Base-by-base conservation (phyloP, 2,888 invertebrate genomes). In the Scelioninae gen. 1 region DNA sequence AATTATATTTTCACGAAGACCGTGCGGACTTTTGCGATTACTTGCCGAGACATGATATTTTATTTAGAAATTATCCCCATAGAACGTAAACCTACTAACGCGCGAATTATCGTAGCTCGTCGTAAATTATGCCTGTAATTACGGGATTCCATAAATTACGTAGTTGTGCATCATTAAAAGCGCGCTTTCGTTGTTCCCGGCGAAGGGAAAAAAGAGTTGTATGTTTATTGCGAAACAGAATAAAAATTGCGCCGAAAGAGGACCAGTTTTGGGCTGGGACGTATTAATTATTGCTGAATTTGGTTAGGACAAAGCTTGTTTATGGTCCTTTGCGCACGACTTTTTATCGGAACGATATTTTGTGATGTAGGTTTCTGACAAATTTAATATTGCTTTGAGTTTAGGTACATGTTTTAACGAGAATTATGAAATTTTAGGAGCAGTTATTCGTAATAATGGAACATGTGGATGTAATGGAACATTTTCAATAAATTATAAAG, bases 121-220 rank as follows among this genome's bases (percentile, higher is more conserved):
- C 65, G 63, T 76, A 60, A 81, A 76, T 81, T 63, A 56, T 63
- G 55, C 55, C 51, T 15, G 75, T 71, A 76, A 81, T 81, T 81
- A 71, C 75, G 53, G 47, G 56, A 81, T 81, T 69, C 65, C 65
- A 38, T 81, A 81, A 81, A 81, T 75, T 75, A 63, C 71, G 58
- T 56, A 38, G 81, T 71, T 75, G 69, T 69, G 81, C 69, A 69
- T 90, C 91, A 91, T 91, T 91, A 91, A 90, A 90, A 89, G 86
- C 88, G 87, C 87, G 86, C 89, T 90, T 68, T 68, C 68, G 63
- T 34, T 2, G 55, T 15, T 29, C 29, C 31, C 47, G 11, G 43
- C 40, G 76, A 3, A 11, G 6, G 23, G 23, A 58, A 58, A 69
- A 58, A 65, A 68, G 23, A 40, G 60, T 55, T 49, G 47, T 65